Conservation (phyloP, 1,140 invertebrate species). For the Samia ricini region DNA sequence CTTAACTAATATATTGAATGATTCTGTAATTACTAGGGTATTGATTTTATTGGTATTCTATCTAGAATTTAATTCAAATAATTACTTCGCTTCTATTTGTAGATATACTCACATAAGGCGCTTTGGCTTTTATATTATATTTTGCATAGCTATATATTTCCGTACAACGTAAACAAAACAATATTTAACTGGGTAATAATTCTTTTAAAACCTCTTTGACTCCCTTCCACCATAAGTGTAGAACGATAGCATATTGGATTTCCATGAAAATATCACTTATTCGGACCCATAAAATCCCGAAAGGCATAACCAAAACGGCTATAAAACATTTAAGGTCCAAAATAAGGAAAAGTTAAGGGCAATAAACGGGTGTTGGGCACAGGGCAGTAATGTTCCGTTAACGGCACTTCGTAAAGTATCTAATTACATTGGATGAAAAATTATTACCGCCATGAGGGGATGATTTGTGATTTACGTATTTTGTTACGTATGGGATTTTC, state of each 20-base stretch:
- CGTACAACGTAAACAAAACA: no score
- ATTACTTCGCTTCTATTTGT: no score
- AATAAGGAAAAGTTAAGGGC: slow-evolving; percentile 1
- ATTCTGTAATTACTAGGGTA: no score
- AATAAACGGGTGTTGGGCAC: slow-evolving; percentile 10
- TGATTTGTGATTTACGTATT: slow-evolving; percentile 8
- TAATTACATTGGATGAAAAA: slow-evolving; percentile 21
- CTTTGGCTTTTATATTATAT: no score
- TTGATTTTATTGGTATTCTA: no score
- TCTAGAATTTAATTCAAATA: no score
- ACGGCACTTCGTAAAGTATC: slow-evolving; percentile 14
- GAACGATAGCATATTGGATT: not conserved
- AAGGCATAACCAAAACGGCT: slow-evolving; percentile 1
- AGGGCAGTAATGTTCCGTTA: slow-evolving; percentile 4
- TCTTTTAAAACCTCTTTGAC: no score
- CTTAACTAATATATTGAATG: no score
- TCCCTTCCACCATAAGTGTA: no score
- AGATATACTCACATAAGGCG: no score
- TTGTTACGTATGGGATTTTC: not conserved
- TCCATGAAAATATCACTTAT: not conserved
- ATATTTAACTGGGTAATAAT: no score
- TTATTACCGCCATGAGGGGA: slow-evolving; percentile 9
- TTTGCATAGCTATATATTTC: no score
- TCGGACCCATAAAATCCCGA: not conserved
- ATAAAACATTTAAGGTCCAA: slow-evolving; percentile 5